phyloP scores from a whole-genome alignment of 1,140 invertebrate species.

The Drosophila sturtevanti region DNA sequence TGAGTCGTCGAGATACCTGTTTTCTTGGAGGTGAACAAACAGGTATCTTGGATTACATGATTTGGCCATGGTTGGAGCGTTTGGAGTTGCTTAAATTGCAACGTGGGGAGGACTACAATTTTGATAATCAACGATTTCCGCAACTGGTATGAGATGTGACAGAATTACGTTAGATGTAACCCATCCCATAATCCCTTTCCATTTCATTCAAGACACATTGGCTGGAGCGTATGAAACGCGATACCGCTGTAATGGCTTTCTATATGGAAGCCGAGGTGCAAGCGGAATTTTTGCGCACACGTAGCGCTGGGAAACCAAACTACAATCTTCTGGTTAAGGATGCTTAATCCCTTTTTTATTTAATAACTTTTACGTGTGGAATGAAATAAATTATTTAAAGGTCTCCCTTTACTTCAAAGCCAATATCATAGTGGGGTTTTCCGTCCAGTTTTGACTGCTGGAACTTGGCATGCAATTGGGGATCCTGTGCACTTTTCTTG shows the following conservation, averaged over 20 bases:
- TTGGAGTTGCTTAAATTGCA: constrained; percentile 71
- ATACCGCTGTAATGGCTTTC: constrained; percentile 87
- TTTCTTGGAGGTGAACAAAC: constrained; percentile 89
- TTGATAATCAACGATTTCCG: constrained; percentile 75
- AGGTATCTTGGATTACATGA: constrained; percentile 94
- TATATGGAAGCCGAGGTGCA: constrained; percentile 88
- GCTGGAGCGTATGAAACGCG: constrained; percentile 88
- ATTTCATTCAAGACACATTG: constrained; percentile 85
- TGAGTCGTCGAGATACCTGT: constrained; percentile 85
- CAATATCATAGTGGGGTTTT: constrained; percentile 88
- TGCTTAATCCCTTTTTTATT: constrained; percentile 31
- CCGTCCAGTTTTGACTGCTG: constrained; percentile 86
- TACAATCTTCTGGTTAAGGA: constrained; percentile 71
- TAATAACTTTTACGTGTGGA: constrained; percentile 11
- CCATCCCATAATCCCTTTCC: not conserved
- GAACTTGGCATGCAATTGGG: constrained; percentile 89
- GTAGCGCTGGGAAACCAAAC: constrained; percentile 60
- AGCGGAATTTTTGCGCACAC: constrained; percentile 84
- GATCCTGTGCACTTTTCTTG: constrained; percentile 86
- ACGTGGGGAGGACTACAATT: constrained; percentile 73
- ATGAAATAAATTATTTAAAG: constrained; percentile 49
- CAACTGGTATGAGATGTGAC: constrained; percentile 63
- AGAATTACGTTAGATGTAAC: fast-evolving
- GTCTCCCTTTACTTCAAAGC: constrained; percentile 31
- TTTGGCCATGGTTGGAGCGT: constrained; percentile 95